phyloP scores from a whole-genome alignment of 1,140 invertebrate genomes.

The Drosophila leontia region DNA sequence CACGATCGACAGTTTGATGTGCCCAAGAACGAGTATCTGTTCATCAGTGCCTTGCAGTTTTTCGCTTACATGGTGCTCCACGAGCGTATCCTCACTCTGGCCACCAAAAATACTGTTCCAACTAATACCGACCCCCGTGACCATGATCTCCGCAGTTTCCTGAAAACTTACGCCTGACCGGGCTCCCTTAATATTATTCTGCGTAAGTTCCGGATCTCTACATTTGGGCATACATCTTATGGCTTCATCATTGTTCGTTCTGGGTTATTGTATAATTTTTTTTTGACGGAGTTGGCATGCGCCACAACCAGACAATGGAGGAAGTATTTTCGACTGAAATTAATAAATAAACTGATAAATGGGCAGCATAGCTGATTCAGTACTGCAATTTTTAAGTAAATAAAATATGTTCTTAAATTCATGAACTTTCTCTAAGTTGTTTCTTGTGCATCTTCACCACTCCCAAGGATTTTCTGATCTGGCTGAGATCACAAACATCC shows the following conservation, averaged over 20 bases:
- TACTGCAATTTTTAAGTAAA: background rate
- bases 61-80: slow-evolving; percentile 69
- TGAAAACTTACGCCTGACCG: background rate
- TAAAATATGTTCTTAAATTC: slow-evolving; percentile 3
- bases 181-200: background rate
- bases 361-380: slow-evolving; percentile 24
- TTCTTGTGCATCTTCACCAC: background rate
- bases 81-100: slow-evolving; percentile 44
- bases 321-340: slow-evolving; percentile 2
- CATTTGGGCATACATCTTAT: background rate
- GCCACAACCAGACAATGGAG: slow-evolving; percentile 26
- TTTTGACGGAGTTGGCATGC: slow-evolving; percentile 30
- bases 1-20: slow-evolving; percentile 72
- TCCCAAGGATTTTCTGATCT: background rate
- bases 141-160: too few species aligned
- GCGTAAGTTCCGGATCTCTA: background rate
- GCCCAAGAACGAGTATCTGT: slow-evolving; percentile 65
- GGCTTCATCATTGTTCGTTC: background rate
- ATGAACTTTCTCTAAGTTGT: background rate
- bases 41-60: slow-evolving; percentile 60
- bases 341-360: slow-evolving; percentile 30
- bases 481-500: slow-evolving; percentile 14
- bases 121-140: too few species aligned
- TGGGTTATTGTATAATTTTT: slow-evolving; percentile 2
- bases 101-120: background rate